Base-by-base conservation (phyloP, 2,113 vertebrate species). In the Synchiropus splendidus region DNA sequence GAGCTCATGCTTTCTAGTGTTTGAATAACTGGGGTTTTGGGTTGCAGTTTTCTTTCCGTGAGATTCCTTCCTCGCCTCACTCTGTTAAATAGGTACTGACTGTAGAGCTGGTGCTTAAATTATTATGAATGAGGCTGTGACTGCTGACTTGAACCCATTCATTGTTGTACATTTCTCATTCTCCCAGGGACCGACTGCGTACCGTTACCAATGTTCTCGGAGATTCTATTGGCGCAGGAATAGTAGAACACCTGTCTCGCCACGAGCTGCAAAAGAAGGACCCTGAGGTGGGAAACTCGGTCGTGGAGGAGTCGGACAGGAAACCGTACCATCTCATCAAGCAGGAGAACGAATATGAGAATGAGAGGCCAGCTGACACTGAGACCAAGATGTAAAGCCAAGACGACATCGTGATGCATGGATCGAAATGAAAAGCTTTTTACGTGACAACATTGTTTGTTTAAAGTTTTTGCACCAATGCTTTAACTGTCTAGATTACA, bases 131-230 rank as follows among this genome's bases (percentile, higher is more conserved):
- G n/a, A 27, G 4, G 21, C 8, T 27, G 21, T 27, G 21, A 27
- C 21, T 27, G 21, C 4, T 27, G 5, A 30, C 16, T 45, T n/a
- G n/a, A n/a, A n/a, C n/a, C n/a, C n/a, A n/a, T n/a, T n/a, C n/a
- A n/a, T n/a, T n/a, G n/a, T n/a, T n/a, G 14, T 31, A 16, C 31
- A 5, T 36, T 13, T 18, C 12, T 18, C 52, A 31, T 63, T 34
- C 32, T 36, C 37, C 13, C 55, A 98, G 94, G 74, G 94, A 99
- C 64, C 89, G 95, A 40, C 80, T 98, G 18, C 89, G 95, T 18
- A 98, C 95, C 48, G 88, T 81, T 41, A 98, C 93, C 27, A 98
- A 98, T 0, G 95, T 98, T 14, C 70, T 98, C 10, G 95, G 95
- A 58, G 95, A 98, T 64, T 97, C 95, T 3, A 89, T 97, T 0